A percentile compares a stretch with the other conserved stretches of the same genome.
Conservation (phyloP, 2,113 vertebrate genomes). For the Hemiscyllium ocellatum region DNA sequence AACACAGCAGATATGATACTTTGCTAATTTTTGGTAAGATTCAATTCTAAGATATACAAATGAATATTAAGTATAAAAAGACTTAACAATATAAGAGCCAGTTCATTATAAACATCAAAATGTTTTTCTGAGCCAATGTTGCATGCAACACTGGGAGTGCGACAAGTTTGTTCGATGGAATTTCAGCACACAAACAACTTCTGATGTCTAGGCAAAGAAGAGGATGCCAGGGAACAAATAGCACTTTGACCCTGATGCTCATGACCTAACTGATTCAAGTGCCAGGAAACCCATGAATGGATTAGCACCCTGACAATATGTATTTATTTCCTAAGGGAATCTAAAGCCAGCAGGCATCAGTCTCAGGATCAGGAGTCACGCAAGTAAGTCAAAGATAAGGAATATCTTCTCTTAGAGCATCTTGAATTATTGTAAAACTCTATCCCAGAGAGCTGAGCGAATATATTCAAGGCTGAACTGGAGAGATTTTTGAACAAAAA, state of each 20-base stretch:
- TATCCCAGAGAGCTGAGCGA: neutral
- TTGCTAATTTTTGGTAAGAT: neutral
- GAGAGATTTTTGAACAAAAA: neutral
- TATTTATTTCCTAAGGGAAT: neutral
- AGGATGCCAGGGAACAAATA: neutral
- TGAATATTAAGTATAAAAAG: neutral
- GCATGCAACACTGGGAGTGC: neutral
- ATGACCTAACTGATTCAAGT: neutral
- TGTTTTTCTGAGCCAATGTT: neutral
- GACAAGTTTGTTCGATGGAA: neutral
- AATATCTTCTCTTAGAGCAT: neutral
- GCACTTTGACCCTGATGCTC: neutral
- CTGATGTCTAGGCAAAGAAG: neutral
- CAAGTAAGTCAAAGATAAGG: neutral
- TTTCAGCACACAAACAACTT: neutral
- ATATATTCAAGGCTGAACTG: neutral
- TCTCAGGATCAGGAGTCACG: neutral
- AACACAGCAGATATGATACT: no score
- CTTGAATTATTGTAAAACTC: neutral
- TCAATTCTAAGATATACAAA: neutral
- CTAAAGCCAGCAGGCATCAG: neutral
- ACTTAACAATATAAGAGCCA: neutral
- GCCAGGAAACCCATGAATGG: neutral
- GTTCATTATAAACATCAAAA: neutral
- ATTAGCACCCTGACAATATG: neutral